Evolutionary conservation across 1,140 invertebrate genomes (phyloP).

Genomic region (Colletes latitarsis): DNA sequence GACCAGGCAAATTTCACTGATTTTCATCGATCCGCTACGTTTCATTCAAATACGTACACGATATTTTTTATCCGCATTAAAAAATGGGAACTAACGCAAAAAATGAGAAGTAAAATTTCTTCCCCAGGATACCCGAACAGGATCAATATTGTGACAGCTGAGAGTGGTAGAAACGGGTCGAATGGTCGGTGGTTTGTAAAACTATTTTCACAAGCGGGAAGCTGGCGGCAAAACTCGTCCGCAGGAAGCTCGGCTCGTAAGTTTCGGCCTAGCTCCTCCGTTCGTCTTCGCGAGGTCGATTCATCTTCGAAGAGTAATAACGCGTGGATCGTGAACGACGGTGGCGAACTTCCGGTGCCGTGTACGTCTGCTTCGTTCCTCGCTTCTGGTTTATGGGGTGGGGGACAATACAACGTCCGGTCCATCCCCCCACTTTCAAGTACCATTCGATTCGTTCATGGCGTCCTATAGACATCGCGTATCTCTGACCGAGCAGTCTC

Average conservation of each 20-base stretch:
- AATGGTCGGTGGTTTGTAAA: background rate
- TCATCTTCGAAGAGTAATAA: slow-evolving; percentile 47
- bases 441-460: slow-evolving; percentile 59
- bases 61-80: too few species aligned
- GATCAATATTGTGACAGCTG: slow-evolving; percentile 1
- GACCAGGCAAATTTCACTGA: slow-evolving; percentile 24
- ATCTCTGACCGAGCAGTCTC: slow-evolving; percentile 59
- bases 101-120: too few species aligned
- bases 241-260: slow-evolving; percentile 9
- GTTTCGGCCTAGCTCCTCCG: background rate
- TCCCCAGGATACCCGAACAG: background rate
- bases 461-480: slow-evolving; percentile 63
- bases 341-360: slow-evolving; percentile 66
- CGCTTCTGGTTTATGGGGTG: slow-evolving; percentile 57
- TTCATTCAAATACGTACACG: background rate
- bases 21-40: background rate
- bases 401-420: slow-evolving; percentile 77
- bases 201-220: slow-evolving; percentile 2
- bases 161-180: background rate
- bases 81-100: too few species aligned
- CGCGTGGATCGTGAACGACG: slow-evolving; percentile 41
- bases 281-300: slow-evolving; percentile 8
- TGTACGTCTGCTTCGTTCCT: slow-evolving; percentile 52
- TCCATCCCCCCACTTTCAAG: slow-evolving; percentile 67
- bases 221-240: background rate